phyloP scores from a whole-genome alignment of 2,113 vertebrate genomes.

The Bufo bufo region DNA sequence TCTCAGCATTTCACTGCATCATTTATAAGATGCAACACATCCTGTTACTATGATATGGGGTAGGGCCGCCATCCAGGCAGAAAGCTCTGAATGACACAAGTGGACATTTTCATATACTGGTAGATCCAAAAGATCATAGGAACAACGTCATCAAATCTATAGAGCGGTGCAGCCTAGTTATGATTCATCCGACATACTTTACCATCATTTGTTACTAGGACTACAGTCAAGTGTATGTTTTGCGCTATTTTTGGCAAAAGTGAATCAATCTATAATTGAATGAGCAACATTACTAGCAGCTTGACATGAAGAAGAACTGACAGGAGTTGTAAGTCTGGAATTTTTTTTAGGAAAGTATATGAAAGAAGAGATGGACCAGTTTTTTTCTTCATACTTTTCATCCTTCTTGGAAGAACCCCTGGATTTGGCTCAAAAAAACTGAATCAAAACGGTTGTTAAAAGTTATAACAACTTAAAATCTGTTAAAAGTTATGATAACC shows the following conservation, averaged over 20 bases:
- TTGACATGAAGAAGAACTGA: neutral
- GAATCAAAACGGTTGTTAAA: too few relatives aligned
- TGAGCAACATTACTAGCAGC: neutral
- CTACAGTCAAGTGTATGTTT: too few relatives aligned
- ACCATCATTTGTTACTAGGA: too few relatives aligned
- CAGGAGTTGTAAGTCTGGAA: neutral
- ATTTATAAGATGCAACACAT: constrained; percentile 48
- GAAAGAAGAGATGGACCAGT: too few relatives aligned
- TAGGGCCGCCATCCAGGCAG: neutral
- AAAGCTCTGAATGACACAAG: neutral
- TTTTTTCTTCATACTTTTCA: too few relatives aligned
- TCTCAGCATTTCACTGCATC: constrained; percentile 40
- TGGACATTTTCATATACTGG: neutral
- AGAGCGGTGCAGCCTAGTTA: too few relatives aligned
- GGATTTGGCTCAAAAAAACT: too few relatives aligned
- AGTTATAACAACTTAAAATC: neutral
- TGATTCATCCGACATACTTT: too few relatives aligned
- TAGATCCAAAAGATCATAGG: neutral
- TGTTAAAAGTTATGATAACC: neutral
- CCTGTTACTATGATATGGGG: constrained; percentile 12
- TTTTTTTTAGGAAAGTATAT: too few relatives aligned
- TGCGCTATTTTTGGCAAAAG: too few relatives aligned
- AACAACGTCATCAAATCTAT: neutral
- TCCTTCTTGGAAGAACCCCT: too few relatives aligned
- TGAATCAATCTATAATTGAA: neutral